Evolutionary conservation across 2,113 vertebrate genomes (phyloP).

Genomic region (Nestor notabilis): DNA sequence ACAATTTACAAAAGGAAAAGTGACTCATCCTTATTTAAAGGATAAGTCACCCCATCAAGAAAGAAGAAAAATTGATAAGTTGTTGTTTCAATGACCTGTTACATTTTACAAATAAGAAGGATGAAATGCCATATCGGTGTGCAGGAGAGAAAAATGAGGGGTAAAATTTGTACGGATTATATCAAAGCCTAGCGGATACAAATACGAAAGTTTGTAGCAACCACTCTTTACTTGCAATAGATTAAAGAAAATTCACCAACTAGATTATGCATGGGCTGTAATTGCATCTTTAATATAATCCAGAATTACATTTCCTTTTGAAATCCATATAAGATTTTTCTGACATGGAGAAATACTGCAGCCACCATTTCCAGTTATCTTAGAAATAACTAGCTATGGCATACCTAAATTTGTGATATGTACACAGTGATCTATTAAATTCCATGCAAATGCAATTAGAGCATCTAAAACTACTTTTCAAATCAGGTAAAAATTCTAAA

Average conservation of each 20-base stretch:
- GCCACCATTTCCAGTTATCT: neutral
- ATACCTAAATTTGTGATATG: neutral
- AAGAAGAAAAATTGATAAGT: neutral
- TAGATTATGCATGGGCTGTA: neutral
- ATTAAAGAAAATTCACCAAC: neutral
- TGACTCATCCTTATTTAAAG: neutral
- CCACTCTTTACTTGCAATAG: neutral
- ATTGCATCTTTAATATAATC: neutral
- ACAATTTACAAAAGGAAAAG: neutral
- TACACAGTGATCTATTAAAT: neutral
- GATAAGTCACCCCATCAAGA: neutral
- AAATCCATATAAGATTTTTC: neutral
- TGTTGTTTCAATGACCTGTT: neutral
- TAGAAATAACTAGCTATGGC: neutral
- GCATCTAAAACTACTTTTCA: neutral
- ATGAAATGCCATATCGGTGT: neutral
- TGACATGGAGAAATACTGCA: neutral
- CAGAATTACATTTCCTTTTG: neutral
- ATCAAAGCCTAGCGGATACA: neutral
- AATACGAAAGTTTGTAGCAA: neutral
- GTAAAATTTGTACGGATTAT: neutral
- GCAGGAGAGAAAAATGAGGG: neutral
- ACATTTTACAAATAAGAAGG: neutral
- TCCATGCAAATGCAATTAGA: neutral
- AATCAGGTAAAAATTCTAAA: neutral